Conservation (phyloP, 2,113 vertebrate species). For the Istiophorus platypterus region DNA sequence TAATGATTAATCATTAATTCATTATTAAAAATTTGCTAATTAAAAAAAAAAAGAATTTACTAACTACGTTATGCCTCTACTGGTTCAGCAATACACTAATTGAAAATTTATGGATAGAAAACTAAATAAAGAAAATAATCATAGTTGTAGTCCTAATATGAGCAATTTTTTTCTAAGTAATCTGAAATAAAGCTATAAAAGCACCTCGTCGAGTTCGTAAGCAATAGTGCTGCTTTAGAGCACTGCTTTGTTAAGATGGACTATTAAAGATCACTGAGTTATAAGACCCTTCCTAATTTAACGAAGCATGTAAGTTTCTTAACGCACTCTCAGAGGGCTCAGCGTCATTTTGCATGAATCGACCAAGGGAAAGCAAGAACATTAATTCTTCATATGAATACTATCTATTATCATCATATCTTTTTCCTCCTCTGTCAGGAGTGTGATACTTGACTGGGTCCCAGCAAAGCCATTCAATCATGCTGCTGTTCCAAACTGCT, state of each 20-base stretch:
- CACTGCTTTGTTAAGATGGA: not conserved
- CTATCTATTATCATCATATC: constrained; percentile 60
- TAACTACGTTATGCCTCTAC: not conserved
- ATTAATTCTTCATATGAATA: constrained; percentile 60
- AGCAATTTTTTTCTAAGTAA: not conserved
- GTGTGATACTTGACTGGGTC: constrained; percentile 71
- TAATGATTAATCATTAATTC: not conserved
- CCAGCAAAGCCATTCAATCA: constrained; percentile 61
- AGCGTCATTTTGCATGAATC: constrained; percentile 5
- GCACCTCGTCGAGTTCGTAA: not conserved
- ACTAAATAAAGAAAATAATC: not conserved
- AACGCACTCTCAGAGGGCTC: not conserved
- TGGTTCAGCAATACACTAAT: not conserved
- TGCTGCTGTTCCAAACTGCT: constrained; percentile 60
- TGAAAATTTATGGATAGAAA: not conserved
- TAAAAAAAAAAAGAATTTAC: too few species aligned
- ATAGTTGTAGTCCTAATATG: not conserved
- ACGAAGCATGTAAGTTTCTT: constrained; percentile 24
- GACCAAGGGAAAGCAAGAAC: constrained; percentile 54
- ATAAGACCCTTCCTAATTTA: constrained; percentile 32
- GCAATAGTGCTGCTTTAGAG: not conserved
- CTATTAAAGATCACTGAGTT: constrained; percentile 5
- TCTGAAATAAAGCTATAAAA: not conserved
- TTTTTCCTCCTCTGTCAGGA: constrained; percentile 70
- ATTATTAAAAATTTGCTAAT: not conserved